These are phyloP conservation scores for Seira ritae DNA, from an alignment of 2,888 invertebrate species.

Conservation along the genomic window DNA sequence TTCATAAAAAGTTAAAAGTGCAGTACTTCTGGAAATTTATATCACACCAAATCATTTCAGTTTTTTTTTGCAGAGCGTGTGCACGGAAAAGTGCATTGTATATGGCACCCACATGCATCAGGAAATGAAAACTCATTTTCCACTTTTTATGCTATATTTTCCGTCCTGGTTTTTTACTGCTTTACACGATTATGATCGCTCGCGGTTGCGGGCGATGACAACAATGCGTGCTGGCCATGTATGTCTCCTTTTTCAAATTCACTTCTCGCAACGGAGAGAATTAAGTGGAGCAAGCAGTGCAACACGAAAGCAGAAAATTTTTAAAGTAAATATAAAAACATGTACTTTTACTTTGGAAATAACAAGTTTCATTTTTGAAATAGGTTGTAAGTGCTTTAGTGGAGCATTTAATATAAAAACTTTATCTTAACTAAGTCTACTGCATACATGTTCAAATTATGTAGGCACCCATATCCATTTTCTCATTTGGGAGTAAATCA, in stretches of 20 bases:
- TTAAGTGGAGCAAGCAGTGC: too few relatives aligned
- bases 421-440: too few relatives aligned
- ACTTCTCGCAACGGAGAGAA: too few relatives aligned
- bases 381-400: too few relatives aligned
- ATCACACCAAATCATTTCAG: neutral
- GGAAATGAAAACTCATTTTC: slow-evolving; percentile 52
- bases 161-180: slow-evolving; percentile 15
- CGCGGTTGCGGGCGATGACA: slow-evolving; percentile 15
- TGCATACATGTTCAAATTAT: too few relatives aligned
- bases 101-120: slow-evolving; percentile 17
- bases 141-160: slow-evolving; percentile 40
- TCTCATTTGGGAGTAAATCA: too few relatives aligned
- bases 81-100: neutral
- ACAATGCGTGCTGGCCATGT: neutral
- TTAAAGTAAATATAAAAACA: too few relatives aligned
- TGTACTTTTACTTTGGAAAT: too few relatives aligned
- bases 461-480: too few relatives aligned
- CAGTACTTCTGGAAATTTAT: slow-evolving; percentile 2
- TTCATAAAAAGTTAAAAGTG: slow-evolving; percentile 24
- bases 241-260: neutral
- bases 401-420: too few relatives aligned
- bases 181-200: slow-evolving; percentile 43
- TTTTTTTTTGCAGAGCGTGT: neutral
- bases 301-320: too few relatives aligned
- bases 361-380: too few relatives aligned